Conservation (phyloP, 1,140 invertebrate genomes). For the Drosophila saltans region DNA sequence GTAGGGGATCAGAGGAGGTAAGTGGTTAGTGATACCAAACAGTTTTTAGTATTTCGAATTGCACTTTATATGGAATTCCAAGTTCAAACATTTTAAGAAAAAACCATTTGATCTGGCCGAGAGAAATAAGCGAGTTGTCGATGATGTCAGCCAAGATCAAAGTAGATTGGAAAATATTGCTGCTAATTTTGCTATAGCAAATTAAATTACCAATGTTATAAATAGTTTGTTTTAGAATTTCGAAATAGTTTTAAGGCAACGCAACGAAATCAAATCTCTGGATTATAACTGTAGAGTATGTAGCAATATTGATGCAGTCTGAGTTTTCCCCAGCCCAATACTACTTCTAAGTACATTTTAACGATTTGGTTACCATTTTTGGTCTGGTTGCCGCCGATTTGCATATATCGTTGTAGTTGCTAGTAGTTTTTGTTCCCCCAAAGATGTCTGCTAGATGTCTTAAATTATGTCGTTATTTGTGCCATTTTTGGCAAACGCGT, state of each 20-base stretch:
- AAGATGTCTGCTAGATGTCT: slow-evolving; percentile 57
- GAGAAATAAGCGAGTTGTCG: neutral
- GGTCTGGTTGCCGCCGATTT: slow-evolving; percentile 36
- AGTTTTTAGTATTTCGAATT: slow-evolving; percentile 65
- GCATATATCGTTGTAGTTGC: slow-evolving; percentile 47
- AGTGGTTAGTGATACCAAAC: slow-evolving; percentile 15
- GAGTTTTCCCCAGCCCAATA: no score
- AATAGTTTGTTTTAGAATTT: neutral
- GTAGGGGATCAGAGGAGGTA: neutral
- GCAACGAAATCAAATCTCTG: neutral
- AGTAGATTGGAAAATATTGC: slow-evolving; percentile 59
- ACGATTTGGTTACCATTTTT: slow-evolving; percentile 58
- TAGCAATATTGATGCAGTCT: slow-evolving; percentile 1
- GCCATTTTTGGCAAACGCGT: slow-evolving; percentile 71
- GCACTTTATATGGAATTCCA: slow-evolving; percentile 80
- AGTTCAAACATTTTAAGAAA: slow-evolving; percentile 54
- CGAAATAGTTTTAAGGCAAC: no score
- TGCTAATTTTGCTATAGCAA: slow-evolving; percentile 54
- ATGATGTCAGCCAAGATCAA: slow-evolving; percentile 61
- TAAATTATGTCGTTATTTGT: slow-evolving; percentile 81
- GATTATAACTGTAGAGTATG: neutral
- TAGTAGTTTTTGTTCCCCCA: slow-evolving; percentile 10
- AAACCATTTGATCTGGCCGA: slow-evolving; percentile 57
- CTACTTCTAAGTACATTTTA: slow-evolving; percentile 32
- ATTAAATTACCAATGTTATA: slow-evolving; percentile 55